Conservation (phyloP, 1,140 invertebrate species). For the Danaus plexippus region DNA sequence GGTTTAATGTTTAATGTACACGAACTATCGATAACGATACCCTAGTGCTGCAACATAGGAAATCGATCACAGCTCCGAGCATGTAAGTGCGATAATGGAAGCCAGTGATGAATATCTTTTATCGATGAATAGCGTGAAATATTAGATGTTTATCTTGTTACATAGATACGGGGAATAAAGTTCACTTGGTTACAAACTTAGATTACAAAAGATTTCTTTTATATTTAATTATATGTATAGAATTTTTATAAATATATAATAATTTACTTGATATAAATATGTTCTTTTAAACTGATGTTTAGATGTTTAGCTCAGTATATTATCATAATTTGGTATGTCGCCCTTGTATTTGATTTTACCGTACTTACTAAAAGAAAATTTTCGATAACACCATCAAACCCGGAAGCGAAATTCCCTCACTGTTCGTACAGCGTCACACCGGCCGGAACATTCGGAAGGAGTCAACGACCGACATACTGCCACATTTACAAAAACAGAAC, state of each 20-base stretch:
- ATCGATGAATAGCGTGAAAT: conserved; percentile 17
- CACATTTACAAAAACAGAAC: conserved; percentile 20
- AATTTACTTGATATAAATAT: too few relatives aligned
- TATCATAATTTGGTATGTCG: too few relatives aligned
- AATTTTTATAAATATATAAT: background rate
- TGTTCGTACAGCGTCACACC: conserved; percentile 28
- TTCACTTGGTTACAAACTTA: background rate
- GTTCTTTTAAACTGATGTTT: too few relatives aligned
- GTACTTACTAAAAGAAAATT: too few relatives aligned
- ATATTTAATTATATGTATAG: conserved; percentile 2
- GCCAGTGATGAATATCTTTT: conserved; percentile 16
- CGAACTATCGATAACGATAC: too few relatives aligned
- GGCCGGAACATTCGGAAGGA: conserved; percentile 40
- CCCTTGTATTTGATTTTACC: too few relatives aligned
- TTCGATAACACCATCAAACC: background rate
- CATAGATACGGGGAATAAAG: background rate
- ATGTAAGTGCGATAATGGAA: conserved; percentile 33
- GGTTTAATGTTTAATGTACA: too few relatives aligned
- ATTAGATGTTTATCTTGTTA: background rate
- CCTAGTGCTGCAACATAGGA: conserved; percentile 2
- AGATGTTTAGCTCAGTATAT: too few relatives aligned
- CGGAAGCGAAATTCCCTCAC: conserved; percentile 24
- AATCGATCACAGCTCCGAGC: conserved; percentile 48
- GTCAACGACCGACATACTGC: conserved; percentile 55
- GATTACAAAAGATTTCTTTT: background rate